Evolutionary conservation across 2,113 vertebrate species (phyloP), one percentile per base, ranked within the genome.

Genomic region (Onychorhynchus coronatus): DNA sequence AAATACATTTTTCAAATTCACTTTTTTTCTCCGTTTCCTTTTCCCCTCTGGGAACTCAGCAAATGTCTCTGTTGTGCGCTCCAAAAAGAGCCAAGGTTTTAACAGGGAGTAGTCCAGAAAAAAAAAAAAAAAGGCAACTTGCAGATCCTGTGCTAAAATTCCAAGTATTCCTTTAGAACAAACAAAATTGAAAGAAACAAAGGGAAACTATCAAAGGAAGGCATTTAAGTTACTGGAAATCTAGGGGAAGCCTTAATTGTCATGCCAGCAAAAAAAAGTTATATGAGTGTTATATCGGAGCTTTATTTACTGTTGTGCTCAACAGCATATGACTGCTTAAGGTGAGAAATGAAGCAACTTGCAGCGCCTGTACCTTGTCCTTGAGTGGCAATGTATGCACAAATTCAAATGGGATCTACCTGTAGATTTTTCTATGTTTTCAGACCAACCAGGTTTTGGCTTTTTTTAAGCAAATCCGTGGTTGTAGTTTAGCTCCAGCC

Each of bases 1-100:
- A 80, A 84, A 84, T 44, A 77, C 55, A 83, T 95, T 84, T 97
- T 97, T 92, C 77, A 97, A 96, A 96, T 93, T 77, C 6, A 47
- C 71, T 94, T 96, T 93, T 93, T 67, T 81, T 42, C 8, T 73
- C 22, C 1, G 0, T 72, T 90, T 86, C 55, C 44, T 49, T 65
- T 73, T 53, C 86, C 41, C 78, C 86, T 82, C 81, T 87, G 93
- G 89, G 93, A 96, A 86, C 72, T n/a, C 59, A 89, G 72, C 24
- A 96, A 96, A 93, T 53, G 22, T 91, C 81, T 96, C 91, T 76
- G 77, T 83, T 95, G 79, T 72, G 63, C 37, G 11, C 85, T 93
- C 81, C 84, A 79, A 88, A 95, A 89, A 82, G 67, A 96, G 74
- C 87, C 55, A 89, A 90, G 71, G 61, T 96, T 97, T 97, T 81